A percentile compares a stretch with the other conserved stretches of the same genome.
Evolutionary conservation across 2,113 vertebrate genomes (phyloP).

Genomic region (Coryphaenoides rupestris): DNA sequence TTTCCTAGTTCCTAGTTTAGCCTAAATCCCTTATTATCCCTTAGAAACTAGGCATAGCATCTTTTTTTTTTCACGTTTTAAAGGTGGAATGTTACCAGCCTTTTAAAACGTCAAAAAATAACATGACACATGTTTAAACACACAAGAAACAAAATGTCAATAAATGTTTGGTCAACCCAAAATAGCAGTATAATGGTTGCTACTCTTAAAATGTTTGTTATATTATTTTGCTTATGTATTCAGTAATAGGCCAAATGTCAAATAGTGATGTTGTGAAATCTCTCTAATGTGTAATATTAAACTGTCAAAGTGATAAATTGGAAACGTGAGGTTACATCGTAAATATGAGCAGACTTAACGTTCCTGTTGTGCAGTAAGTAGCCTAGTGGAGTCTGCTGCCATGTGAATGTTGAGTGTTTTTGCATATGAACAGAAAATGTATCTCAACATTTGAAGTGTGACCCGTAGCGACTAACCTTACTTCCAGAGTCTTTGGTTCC

Average conservation of each 20-base stretch:
- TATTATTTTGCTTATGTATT: conserved; percentile 55
- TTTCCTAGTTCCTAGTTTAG: conserved; percentile 12
- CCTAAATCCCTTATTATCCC: background rate
- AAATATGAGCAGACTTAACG: too few relatives aligned
- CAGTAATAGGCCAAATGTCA: conserved; percentile 16
- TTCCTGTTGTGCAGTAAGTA: too few relatives aligned
- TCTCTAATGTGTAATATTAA: conserved; percentile 15
- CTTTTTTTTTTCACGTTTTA: too few relatives aligned
- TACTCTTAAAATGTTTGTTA: conserved; percentile 63
- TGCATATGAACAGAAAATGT: conserved; percentile 86
- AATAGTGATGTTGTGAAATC: conserved; percentile 56
- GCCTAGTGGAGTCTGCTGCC: too few relatives aligned
- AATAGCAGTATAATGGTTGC: conserved; percentile 85
- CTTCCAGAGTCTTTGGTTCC: conserved; percentile 99
- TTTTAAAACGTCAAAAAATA: too few relatives aligned
- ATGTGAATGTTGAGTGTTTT: conserved; percentile 5
- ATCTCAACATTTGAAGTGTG: conserved; percentile 86
- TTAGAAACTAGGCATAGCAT: background rate
- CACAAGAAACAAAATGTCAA: conserved; percentile 65
- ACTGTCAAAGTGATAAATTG: background rate
- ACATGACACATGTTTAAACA: conserved; percentile 56
- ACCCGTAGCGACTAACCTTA: conserved; percentile 99
- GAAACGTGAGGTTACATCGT: too few relatives aligned
- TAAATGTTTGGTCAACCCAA: conserved; percentile 51
- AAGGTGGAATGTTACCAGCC: too few relatives aligned